Percentiles rank a stretch among this genome's conserved stretches.
phyloP scores from a whole-genome alignment of 2,797 vertebrate species.

The Onychomys arenicola region DNA sequence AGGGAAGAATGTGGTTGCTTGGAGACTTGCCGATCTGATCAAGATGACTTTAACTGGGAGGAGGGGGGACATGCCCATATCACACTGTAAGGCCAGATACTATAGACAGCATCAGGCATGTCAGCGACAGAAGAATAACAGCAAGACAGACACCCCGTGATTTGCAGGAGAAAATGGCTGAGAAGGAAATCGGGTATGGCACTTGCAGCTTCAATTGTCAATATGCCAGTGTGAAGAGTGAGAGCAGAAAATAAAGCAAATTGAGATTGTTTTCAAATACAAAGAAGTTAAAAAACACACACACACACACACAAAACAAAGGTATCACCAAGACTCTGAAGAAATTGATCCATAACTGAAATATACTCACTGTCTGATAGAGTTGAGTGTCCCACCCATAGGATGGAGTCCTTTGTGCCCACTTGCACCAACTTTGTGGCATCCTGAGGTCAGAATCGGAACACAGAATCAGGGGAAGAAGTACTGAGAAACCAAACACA shows the following conservation, averaged over 20 bases:
- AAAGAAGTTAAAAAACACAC: not conserved
- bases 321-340: constrained; percentile 36
- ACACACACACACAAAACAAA: not conserved
- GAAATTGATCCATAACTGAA: constrained; percentile 45
- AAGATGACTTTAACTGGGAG: constrained; percentile 76
- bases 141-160: constrained; percentile 64
- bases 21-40: constrained; percentile 78
- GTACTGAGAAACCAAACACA: not conserved
- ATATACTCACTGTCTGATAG: constrained; percentile 22
- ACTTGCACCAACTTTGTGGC: not conserved
- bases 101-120: constrained; percentile 62
- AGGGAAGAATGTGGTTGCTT: constrained; percentile 80
- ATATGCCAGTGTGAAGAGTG: constrained; percentile 61
- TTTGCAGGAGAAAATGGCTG: constrained; percentile 69
- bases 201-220: constrained; percentile 56
- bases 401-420: not conserved
- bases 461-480: not conserved
- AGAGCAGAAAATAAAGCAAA: constrained; percentile 68
- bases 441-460: constrained; percentile 27
- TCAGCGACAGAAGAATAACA: constrained; percentile 42
- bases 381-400: not conserved
- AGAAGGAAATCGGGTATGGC: constrained; percentile 64
- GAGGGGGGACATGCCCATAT: constrained; percentile 43
- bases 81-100: constrained; percentile 68
- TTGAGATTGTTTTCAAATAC: constrained; percentile 59